A percentile compares a stretch with the other conserved stretches of the same genome.
Evolutionary conservation across 37 sponge, comb jelly and placozoan genomes (phyloP).

Genomic region (Cliona cf. orientalis): DNA sequence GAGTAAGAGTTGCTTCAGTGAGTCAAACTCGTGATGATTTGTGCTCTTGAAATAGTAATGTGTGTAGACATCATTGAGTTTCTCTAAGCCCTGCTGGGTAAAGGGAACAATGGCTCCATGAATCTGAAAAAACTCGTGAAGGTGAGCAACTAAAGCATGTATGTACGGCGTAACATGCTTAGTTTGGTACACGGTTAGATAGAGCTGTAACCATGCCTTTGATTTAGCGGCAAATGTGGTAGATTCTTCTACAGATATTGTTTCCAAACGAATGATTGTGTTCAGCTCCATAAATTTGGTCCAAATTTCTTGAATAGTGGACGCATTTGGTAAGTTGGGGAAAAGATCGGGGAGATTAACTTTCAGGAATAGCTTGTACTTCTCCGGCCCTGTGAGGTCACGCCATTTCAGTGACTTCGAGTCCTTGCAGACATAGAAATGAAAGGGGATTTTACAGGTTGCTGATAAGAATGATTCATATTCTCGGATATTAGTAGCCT

Average conservation of each 20-base stretch:
- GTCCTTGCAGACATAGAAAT: constrained; percentile 6
- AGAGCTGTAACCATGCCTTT: too few species aligned
- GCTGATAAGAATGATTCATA: neutral
- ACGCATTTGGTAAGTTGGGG: neutral
- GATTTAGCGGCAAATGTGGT: too few species aligned
- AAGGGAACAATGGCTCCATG: too few species aligned
- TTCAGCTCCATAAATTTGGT: neutral
- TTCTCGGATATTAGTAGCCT: neutral
- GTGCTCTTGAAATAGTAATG: too few species aligned
- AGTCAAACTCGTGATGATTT: too few species aligned
- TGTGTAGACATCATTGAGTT: too few species aligned
- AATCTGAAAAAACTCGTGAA: too few species aligned
- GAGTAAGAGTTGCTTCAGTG: too few species aligned
- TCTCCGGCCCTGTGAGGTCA: constrained; percentile 32
- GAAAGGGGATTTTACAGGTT: constrained; percentile 15
- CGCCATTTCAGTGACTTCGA: constrained; percentile 7
- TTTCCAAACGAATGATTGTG: too few species aligned
- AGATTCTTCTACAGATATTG: too few species aligned
- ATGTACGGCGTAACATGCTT: neutral
- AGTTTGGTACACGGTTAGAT: neutral
- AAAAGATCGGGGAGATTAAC: constrained; percentile 24
- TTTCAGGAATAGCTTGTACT: constrained; percentile 3
- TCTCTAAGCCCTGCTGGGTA: too few species aligned
- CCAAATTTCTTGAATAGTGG: neutral
- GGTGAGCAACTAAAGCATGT: neutral